Evolutionary conservation across 2,113 vertebrate genomes (phyloP), one percentile per base, ranked within the genome.

Genomic region (Mesembrinibis cayennensis): DNA sequence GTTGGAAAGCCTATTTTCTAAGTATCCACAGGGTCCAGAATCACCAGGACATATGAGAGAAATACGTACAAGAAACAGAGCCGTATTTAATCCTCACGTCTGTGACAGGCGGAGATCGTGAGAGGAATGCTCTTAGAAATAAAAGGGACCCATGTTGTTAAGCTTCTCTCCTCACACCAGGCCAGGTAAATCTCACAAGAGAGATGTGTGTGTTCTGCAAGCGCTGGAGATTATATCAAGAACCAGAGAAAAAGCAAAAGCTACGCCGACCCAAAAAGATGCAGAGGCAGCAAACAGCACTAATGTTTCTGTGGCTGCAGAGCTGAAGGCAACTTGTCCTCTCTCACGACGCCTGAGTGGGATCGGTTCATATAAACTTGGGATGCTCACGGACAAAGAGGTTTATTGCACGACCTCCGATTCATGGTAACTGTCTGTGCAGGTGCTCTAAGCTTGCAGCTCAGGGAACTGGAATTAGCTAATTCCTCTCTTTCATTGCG

Each of bases 401-500:
- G 76, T 89, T 89, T 83, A 49, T 77, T 96, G 86, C 87, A 76
- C 0, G 66, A 52, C 87, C 79, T 97, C 92, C 91, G 70, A 91
- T 92, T 96, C 92, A 93, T 7, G 36, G 90, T 71, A 95, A 87
- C 73, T 91, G 72, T 32, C 96, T 87, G 73, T 88, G 95, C 87
- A 80, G 82, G 87, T 95, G 96, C 87, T 61, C 40, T 87, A 73
- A 89, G 42, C 66, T 82, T 26, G 34, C 1, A 9, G 84, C 93
- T 89, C 95, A 90, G 84, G 77, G 89, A 94, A 73, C 82, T 90
- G 62, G 87, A 93, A 95, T 96, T 96, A 96, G 45, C 36, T 95
- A 91, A 96, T 96, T 94, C 95, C 58, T 63, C 87, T 73, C 74
- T 82, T 82, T 90, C 78, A 45, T 53, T 85, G 58, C 38, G 58